Conservation (phyloP, 2,113 vertebrate genomes). For the Tichodroma muraria region DNA sequence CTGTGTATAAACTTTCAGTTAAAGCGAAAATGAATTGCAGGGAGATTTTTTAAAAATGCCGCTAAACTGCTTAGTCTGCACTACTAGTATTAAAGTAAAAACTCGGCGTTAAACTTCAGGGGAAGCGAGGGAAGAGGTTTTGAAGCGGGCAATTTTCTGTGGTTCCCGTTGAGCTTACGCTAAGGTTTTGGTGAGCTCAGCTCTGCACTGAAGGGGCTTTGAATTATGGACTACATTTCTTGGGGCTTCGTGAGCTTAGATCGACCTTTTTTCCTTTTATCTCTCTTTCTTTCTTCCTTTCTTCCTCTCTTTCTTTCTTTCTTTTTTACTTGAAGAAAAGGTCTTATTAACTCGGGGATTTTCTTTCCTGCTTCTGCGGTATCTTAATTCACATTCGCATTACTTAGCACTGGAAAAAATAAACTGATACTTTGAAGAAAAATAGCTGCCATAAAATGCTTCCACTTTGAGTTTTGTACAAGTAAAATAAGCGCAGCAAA, state of each 20-base stretch:
- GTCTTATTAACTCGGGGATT: neutral
- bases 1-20: neutral
- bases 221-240: neutral
- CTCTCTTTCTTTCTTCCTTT: neutral
- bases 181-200: slow-evolving; percentile 9
- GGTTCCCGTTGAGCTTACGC: neutral
- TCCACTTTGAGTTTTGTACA: neutral
- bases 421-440: neutral
- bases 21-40: neutral
- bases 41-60: neutral
- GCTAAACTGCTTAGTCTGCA: neutral
- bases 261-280: neutral
- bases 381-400: slow-evolving; percentile 25
- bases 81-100: neutral
- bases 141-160: neutral
- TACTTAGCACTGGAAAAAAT: slow-evolving; percentile 34
- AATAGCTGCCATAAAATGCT: slow-evolving; percentile 23
- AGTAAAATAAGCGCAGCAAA: neutral
- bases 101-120: slow-evolving; percentile 6
- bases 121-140: neutral
- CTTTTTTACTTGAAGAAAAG: neutral
- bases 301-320: neutral
- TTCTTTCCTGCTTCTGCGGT: neutral
- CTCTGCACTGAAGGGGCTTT: neutral
- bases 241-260: neutral